Base-by-base conservation (phyloP, 1,140 invertebrate species). In the Cyclina sinensis region DNA sequence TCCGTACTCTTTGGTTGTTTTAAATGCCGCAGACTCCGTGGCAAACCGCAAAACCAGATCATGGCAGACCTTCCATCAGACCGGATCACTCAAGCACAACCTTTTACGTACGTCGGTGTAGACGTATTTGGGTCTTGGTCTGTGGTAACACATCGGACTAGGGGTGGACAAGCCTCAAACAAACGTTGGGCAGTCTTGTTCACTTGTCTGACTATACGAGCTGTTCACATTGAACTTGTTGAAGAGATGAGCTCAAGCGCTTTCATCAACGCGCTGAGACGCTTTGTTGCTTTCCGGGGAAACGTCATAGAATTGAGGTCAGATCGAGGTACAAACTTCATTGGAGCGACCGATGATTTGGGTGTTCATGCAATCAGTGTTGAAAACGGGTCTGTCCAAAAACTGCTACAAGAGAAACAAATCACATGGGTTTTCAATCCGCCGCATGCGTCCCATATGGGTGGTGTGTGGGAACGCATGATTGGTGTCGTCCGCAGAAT, bases 381-480 rank as follows among this genome's bases (percentile, higher is more conserved):
- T 9, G 80, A 87, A 78, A 76, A 82, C 54, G 59, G 48, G 7
- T 37, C 68, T 37, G 32, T 84, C 0, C 30, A 82, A 32, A 18
- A 76, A 18, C 73, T 46, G 27, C 78, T 90, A 16, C 9, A 37
- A 2, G 35, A 87, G 9, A 0, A 27, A 35, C 21, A 43, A 16
- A 79, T 43, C 3, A 32, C 16, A 4, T 81, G 86, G 78, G 57
- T 65, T 9, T 91, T 90, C 85, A 91, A 90, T 59, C 48, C 83
- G 1, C 91, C 89, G 4, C 62, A 89, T 85, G 21, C 70, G 0
- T 83, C 88, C 5, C 90, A 91, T 68, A 90, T 86, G 74, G 82
- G 82, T 11, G 88, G 89, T 0, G 74, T 81, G 18, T 92, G 91
- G 92, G 92, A 92, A 43, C 37, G 92, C 16, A 62, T 90, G 35